Evolutionary conservation across 2,888 invertebrate genomes (phyloP), one percentile per base, ranked within the genome.

Genomic region (Fragum whitleyi): DNA sequence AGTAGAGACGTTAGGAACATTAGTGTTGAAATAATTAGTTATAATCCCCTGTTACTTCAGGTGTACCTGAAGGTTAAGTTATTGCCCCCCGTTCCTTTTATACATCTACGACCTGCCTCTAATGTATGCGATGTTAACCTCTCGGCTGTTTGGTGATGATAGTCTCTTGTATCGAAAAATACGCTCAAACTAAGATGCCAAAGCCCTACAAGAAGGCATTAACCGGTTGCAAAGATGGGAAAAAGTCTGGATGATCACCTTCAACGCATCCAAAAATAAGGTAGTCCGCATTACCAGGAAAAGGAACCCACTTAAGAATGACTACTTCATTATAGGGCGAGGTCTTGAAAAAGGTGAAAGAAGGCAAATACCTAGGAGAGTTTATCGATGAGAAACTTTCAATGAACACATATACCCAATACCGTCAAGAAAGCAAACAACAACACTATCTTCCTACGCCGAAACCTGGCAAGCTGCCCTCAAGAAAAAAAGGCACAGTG

Each of bases 121-220:
- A 3, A 47, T 59, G 11, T n/a, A n/a, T n/a, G 51, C 76, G 6
- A 62, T 29, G 9, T 78, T 74, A 21, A 61, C 51, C n/a, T 62
- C 42, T 3, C 29, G 77, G 11, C 74, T 85, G 2, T 83, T 85
- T 70, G 83, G 86, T 9, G 86, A 87, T 71, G 84, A 86, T 71
- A 75, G 76, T 29, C 67, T 86, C n/a, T 14, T 82, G 14, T 84
- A 86, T 47, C 19, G 53, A 11, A 53, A 23, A 16, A 68, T 88
- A 26, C 68, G 32, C 23, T 39, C 68, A 19, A 16, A 42, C 19
- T 51, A 21, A 3, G 80, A 80, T 51, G 28, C 65, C 5, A 21
- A 55, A n/a, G 11, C 16, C 47, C 62, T 80, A 36, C 84, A 86
- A 61, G 42, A 77, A 21, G 83, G 86, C 47, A 69, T 86, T 19